Evolutionary conservation across 2,113 vertebrate genomes (phyloP).

Genomic region (Sceloporus tristichus): DNA sequence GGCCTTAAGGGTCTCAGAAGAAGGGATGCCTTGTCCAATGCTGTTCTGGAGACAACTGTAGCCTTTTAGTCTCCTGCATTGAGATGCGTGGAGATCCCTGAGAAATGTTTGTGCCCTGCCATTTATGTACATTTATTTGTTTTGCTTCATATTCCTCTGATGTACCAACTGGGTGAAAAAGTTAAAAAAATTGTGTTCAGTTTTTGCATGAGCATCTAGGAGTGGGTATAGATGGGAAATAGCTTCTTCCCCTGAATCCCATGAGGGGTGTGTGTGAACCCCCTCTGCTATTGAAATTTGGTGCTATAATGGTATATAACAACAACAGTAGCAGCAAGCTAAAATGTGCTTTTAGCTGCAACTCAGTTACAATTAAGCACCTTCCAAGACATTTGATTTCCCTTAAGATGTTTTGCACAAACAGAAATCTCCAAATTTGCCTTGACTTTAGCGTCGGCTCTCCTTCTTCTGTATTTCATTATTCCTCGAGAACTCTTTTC

Average conservation of each 20-base stretch:
- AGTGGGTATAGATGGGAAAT: background rate
- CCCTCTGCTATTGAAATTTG: too few relatives aligned
- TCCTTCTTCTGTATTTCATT: background rate
- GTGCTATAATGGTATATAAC: too few relatives aligned
- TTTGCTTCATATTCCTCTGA: background rate
- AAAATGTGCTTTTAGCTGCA: background rate
- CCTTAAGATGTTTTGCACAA: background rate
- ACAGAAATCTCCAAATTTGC: background rate
- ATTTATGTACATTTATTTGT: background rate
- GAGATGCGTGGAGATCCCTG: background rate
- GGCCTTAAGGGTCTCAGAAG: background rate
- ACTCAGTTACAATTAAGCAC: background rate
- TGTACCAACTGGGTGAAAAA: background rate
- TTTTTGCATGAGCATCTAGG: background rate
- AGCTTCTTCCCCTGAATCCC: too few relatives aligned
- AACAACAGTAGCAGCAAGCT: too few relatives aligned
- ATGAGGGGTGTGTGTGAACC: too few relatives aligned
- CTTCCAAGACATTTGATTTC: background rate
- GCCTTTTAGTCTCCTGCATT: too few relatives aligned
- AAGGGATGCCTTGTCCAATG: slow-evolving; percentile 8
- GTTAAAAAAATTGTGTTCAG: background rate
- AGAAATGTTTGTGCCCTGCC: too few relatives aligned
- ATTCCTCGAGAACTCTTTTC: background rate
- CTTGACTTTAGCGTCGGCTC: background rate
- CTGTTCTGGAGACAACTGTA: background rate